Conservation (phyloP, 2,888 invertebrate genomes). For the Synanthedon myopaeformis region DNA sequence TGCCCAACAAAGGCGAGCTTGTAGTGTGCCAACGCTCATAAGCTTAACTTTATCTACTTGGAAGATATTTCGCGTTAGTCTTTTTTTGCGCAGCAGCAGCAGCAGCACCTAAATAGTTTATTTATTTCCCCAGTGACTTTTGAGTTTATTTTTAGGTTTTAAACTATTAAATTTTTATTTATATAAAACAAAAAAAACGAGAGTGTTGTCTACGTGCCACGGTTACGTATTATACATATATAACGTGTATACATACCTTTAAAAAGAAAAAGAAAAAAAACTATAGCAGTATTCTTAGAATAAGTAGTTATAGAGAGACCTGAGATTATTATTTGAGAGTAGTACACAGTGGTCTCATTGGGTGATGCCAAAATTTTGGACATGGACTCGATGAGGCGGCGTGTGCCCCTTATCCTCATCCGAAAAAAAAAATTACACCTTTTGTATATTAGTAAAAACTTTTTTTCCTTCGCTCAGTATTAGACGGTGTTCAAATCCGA, state of each 20-base stretch:
- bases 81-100: too few relatives aligned
- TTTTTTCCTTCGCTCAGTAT: slow-evolving; percentile 58
- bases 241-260: slow-evolving; percentile 53
- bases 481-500: slow-evolving; percentile 46
- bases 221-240: slow-evolving; percentile 49
- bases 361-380: slow-evolving; percentile 1
- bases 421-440: slow-evolving; percentile 35
- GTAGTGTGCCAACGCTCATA: too few relatives aligned
- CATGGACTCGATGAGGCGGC: background rate
- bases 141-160: background rate
- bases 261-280: too few relatives aligned
- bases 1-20: too few relatives aligned
- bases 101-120: too few relatives aligned
- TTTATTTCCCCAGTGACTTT: background rate
- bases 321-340: slow-evolving; percentile 51
- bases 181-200: background rate
- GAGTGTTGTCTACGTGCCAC: slow-evolving; percentile 25
- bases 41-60: too few relatives aligned
- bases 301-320: slow-evolving; percentile 61
- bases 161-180: background rate
- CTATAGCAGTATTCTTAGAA: slow-evolving; percentile 61
- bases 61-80: too few relatives aligned
- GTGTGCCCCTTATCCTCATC: slow-evolving; percentile 6
- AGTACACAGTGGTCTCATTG: slow-evolving; percentile 15
- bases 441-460: slow-evolving; percentile 61